phyloP scores from a whole-genome alignment of 2,888 invertebrate species.

The Carpatolechia fugitivella region DNA sequence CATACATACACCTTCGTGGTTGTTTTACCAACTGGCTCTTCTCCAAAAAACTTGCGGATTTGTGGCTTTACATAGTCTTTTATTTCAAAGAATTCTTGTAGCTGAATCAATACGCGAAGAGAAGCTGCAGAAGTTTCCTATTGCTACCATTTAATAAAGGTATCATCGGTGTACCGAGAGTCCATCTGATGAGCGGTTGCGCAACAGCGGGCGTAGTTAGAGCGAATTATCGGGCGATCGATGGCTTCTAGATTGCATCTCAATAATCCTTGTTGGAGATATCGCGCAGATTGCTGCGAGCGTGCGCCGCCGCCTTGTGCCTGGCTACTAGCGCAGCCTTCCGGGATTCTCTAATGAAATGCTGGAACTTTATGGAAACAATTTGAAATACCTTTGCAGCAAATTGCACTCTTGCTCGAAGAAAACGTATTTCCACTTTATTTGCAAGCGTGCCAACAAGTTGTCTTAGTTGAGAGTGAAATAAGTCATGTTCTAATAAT shows the following conservation, averaged over 20 bases:
- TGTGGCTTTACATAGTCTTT: neutral
- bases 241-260: constrained; percentile 76
- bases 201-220: constrained; percentile 65
- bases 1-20: constrained; percentile 12
- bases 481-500: constrained; percentile 46
- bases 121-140: constrained; percentile 25
- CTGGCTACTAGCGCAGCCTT: constrained; percentile 56
- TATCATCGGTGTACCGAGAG: constrained; percentile 60
- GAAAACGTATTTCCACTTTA: constrained; percentile 2
- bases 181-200: constrained; percentile 69
- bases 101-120: constrained; percentile 10
- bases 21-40: neutral
- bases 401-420: constrained; percentile 10
- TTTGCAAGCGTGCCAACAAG: constrained; percentile 5
- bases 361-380: constrained; percentile 23
- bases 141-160: constrained; percentile 75
- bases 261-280: constrained; percentile 70
- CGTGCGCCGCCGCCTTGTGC: constrained; percentile 42
- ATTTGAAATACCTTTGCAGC: constrained; percentile 13
- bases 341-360: constrained; percentile 55
- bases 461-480: neutral
- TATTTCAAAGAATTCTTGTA: neutral
- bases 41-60: neutral
- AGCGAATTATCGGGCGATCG: constrained; percentile 72
- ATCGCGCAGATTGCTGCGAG: constrained; percentile 56